Percentiles rank a stretch among this genome's conserved stretches.
These are phyloP conservation scores for Saguinus midas DNA, from an alignment of 2,113 vertebrate genomes.

Conservation along the genomic window DNA sequence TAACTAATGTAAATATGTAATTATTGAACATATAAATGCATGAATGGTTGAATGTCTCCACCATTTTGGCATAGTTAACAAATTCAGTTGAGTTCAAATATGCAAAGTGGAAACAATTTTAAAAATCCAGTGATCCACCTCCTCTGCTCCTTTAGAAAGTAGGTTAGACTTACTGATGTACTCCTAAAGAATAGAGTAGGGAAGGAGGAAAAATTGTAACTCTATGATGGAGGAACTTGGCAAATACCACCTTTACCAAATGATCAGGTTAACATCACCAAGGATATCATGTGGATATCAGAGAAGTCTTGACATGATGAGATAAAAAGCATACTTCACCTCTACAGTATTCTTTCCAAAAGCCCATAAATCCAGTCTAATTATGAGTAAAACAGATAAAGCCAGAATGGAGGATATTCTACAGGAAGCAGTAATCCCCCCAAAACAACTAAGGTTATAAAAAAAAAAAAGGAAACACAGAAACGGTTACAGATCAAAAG, in stretches of 20 bases:
- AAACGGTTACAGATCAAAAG: background rate
- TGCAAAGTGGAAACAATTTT: background rate
- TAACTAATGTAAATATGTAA: background rate
- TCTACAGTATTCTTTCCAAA: background rate
- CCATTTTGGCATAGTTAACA: background rate
- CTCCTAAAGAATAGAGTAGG: background rate
- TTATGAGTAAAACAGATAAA: background rate
- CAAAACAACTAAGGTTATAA: background rate
- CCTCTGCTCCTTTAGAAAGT: background rate
- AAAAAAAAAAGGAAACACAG: background rate
- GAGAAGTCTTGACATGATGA: background rate
- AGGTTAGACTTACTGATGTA: background rate
- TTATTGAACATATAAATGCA: background rate
- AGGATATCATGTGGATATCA: background rate
- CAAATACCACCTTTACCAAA: background rate
- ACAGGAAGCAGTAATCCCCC: background rate
- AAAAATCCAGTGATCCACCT: background rate
- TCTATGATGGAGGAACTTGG: background rate
- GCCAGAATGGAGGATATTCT: background rate
- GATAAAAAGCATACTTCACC: background rate
- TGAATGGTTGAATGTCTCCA: background rate
- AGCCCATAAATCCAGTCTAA: background rate
- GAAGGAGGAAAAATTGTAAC: background rate
- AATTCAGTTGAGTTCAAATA: background rate
- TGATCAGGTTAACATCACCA: background rate